phyloP scores from a whole-genome alignment of 2,888 invertebrate species.

The Ennomos fuscantarius region DNA sequence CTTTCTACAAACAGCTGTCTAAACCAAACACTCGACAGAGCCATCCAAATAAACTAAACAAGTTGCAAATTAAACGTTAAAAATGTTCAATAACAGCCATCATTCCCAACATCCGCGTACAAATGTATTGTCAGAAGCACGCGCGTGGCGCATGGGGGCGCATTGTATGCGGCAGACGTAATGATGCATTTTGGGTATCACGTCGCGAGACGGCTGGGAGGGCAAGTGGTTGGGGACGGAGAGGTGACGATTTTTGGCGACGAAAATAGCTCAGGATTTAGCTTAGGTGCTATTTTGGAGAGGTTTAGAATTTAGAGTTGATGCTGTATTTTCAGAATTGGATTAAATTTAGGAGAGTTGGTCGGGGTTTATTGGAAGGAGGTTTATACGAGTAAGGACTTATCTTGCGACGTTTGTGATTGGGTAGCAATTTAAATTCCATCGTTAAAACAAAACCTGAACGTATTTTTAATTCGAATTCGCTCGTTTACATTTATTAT shows the following conservation, averaged over 20 bases:
- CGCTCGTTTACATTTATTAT: too few species aligned
- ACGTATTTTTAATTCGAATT: too few species aligned
- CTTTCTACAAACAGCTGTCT: neutral
- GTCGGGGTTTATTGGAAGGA: too few species aligned
- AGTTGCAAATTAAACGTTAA: conserved; percentile 30
- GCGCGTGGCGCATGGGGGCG: conserved; percentile 40
- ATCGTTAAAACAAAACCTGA: too few species aligned
- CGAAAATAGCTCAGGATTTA: conserved; percentile 18
- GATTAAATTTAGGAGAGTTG: neutral
- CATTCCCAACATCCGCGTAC: conserved; percentile 33
- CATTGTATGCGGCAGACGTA: conserved; percentile 58
- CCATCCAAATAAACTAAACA: conserved; percentile 2
- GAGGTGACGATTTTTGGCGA: conserved; percentile 37
- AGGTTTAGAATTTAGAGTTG: conserved; percentile 12
- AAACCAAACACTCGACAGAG: neutral
- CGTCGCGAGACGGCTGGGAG: conserved; percentile 36
- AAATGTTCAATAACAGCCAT: conserved; percentile 30
- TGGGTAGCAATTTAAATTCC: too few species aligned
- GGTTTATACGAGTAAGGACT: too few species aligned
- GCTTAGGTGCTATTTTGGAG: conserved; percentile 20
- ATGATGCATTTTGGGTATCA: conserved; percentile 67
- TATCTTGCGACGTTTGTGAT: too few species aligned
- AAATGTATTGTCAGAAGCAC: conserved; percentile 45
- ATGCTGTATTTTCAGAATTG: neutral
- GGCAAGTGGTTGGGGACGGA: conserved; percentile 37